phyloP scores from a whole-genome alignment of 2,797 vertebrate species.

The Valencia hispanica region DNA sequence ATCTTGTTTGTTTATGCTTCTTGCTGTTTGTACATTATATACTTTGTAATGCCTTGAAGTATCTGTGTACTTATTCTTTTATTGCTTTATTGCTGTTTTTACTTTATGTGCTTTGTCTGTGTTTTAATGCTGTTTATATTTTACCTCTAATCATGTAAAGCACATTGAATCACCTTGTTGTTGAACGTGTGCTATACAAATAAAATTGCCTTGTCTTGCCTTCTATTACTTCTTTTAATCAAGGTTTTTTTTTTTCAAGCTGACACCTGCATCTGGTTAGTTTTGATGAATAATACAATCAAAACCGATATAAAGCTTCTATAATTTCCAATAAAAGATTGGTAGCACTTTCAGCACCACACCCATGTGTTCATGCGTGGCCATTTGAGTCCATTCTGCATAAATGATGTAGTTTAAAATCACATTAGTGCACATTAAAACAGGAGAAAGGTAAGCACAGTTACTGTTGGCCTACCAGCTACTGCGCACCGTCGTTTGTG shows the following conservation, averaged over 20 bases:
- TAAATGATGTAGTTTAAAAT: constrained; percentile 11
- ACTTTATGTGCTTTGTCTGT: too few relatives aligned
- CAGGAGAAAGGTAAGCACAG: constrained; percentile 28
- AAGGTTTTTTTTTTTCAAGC: background rate
- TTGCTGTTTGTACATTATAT: too few relatives aligned
- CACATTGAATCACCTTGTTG: too few relatives aligned
- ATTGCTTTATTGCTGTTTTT: too few relatives aligned
- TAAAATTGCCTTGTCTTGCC: too few relatives aligned
- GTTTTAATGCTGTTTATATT: too few relatives aligned
- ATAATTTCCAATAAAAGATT: background rate
- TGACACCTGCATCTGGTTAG: background rate
- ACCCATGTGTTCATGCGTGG: background rate
- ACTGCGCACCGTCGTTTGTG: constrained; percentile 42
- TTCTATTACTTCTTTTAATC: background rate
- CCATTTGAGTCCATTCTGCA: constrained; percentile 2
- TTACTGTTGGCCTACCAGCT: constrained; percentile 33
- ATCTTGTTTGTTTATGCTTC: too few relatives aligned
- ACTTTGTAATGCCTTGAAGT: too few relatives aligned
- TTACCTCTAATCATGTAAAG: too few relatives aligned
- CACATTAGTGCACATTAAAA: constrained; percentile 23
- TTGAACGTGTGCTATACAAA: too few relatives aligned
- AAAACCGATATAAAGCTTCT: background rate
- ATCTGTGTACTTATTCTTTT: too few relatives aligned
- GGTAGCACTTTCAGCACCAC: background rate
- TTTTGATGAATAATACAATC: constrained; percentile 4